A percentile compares a stretch with the other conserved stretches of the same genome.
phyloP scores from a whole-genome alignment of 2,797 vertebrate species.

The Gymnopithys bicolor region DNA sequence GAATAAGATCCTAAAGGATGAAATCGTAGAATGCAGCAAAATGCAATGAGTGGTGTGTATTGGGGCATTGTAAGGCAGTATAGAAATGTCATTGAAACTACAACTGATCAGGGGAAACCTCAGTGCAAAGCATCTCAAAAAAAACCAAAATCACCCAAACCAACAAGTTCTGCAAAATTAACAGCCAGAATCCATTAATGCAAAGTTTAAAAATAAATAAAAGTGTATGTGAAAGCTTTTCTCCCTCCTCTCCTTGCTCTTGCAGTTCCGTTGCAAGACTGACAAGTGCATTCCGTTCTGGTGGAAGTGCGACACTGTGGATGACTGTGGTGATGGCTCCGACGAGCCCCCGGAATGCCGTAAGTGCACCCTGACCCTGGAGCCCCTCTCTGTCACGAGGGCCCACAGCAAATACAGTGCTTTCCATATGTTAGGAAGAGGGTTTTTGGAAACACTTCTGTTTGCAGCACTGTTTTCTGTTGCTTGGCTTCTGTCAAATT shows the following conservation, averaged over 20 bases:
- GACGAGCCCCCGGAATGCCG: conserved; percentile 92
- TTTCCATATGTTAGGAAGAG: too few relatives aligned
- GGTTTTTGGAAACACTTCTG: rapidly evolving
- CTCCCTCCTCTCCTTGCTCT: not conserved
- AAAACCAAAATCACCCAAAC: not conserved
- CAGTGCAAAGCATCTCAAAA: not conserved
- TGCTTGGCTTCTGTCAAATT: not conserved
- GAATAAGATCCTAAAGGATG: not conserved
- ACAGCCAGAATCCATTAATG: not conserved
- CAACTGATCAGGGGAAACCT: not conserved
- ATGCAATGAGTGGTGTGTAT: not conserved
- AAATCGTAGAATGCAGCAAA: not conserved
- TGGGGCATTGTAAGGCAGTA: not conserved
- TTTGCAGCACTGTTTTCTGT: not conserved
- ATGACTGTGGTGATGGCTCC: conserved; percentile 93
- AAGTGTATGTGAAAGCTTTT: not conserved
- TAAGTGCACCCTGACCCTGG: conserved; percentile 72
- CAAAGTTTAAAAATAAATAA: too few relatives aligned
- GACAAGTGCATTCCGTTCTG: conserved; percentile 97
- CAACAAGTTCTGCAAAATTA: not conserved
- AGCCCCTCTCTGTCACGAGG: not conserved
- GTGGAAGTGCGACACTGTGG: conserved; percentile 97
- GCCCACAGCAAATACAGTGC: not conserved
- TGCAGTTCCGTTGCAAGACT: conserved; percentile 93
- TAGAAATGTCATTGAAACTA: not conserved